These are phyloP conservation scores for Gobionotothen gibberifrons DNA, from an alignment of 2,797 vertebrate genomes.

Conservation along the genomic window DNA sequence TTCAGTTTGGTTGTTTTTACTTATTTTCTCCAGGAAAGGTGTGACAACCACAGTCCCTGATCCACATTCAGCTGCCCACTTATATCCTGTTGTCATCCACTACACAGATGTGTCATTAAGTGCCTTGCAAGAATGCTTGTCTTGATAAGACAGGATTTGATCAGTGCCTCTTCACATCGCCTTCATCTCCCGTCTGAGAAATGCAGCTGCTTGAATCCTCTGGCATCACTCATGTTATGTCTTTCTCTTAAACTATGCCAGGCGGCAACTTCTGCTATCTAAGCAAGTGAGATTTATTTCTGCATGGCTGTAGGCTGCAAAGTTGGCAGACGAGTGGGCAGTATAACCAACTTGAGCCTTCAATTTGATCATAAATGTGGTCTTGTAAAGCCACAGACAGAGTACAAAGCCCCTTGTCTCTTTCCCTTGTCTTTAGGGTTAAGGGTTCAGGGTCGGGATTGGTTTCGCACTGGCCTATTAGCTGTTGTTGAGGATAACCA, in stretches of 20 bases:
- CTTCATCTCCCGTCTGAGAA: conserved; percentile 11
- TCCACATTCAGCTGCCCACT: background rate
- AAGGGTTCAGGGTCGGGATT: too few species aligned
- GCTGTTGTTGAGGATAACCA: too few species aligned
- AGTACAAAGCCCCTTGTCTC: background rate
- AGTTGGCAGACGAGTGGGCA: background rate
- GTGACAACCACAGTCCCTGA: background rate
- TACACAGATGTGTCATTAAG: background rate
- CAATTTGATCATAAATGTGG: background rate
- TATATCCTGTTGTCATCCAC: background rate
- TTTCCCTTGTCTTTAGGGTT: background rate
- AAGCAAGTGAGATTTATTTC: background rate
- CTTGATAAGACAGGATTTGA: background rate
- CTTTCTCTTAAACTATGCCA: background rate
- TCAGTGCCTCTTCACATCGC: background rate
- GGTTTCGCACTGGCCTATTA: too few species aligned
- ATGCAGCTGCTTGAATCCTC: background rate
- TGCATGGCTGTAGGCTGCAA: background rate
- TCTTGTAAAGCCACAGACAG: background rate
- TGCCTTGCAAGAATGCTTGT: background rate
- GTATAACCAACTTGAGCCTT: background rate
- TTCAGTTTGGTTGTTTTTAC: background rate
- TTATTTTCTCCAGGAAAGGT: background rate
- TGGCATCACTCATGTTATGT: conserved; percentile 1
- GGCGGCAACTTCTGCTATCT: background rate